phyloP scores from a whole-genome alignment of 2,797 vertebrate genomes.

The Ceryle rudis region DNA sequence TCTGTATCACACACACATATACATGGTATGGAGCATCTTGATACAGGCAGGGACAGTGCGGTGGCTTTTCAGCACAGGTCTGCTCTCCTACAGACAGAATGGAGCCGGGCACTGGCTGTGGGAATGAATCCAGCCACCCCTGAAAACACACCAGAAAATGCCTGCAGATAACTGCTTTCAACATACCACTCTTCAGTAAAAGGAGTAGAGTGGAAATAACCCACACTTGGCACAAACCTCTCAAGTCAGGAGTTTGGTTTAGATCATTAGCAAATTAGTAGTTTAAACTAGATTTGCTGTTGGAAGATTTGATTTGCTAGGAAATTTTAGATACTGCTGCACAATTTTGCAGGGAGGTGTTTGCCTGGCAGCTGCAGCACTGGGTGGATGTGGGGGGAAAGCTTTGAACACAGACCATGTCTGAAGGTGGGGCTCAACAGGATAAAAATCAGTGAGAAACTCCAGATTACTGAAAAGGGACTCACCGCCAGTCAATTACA shows the following conservation, averaged over 20 bases:
- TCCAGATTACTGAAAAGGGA: neutral
- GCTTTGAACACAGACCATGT: neutral
- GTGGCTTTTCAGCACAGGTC: neutral
- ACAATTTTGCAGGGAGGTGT: neutral
- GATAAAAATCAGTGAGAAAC: neutral
- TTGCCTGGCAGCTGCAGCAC: neutral
- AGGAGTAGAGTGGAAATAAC: neutral
- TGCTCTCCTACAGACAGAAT: neutral
- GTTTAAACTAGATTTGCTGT: neutral
- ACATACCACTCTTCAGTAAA: neutral
- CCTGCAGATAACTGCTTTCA: neutral
- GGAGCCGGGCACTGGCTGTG: neutral
- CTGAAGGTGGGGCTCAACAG: rapidly evolving
- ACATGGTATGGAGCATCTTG: rapidly evolving
- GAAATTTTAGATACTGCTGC: neutral
- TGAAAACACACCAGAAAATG: neutral
- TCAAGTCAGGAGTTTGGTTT: neutral
- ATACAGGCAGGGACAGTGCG: rapidly evolving
- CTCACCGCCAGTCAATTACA: neutral
- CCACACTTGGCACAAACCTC: neutral
- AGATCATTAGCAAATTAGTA: neutral
- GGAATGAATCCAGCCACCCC: neutral
- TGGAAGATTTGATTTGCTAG: neutral
- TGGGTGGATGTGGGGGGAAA: neutral
- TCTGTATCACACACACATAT: rapidly evolving